phyloP scores from a whole-genome alignment of 1,140 invertebrate species.

The Megathymus violae region DNA sequence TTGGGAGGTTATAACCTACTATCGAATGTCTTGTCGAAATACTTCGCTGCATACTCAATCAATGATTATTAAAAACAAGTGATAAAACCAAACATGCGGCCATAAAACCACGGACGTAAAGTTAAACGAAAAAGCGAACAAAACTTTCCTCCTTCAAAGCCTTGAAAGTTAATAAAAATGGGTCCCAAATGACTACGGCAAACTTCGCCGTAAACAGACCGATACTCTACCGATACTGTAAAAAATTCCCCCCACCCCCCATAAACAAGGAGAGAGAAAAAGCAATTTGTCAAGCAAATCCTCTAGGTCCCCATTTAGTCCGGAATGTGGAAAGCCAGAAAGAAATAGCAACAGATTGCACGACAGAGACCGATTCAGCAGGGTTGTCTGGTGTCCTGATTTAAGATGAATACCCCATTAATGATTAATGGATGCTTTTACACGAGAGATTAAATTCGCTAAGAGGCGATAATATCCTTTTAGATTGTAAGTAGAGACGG shows the following conservation, averaged over 20 bases:
- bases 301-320: conserved; percentile 51
- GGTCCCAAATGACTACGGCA: conserved; percentile 67
- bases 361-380: conserved; percentile 38
- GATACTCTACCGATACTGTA: conserved; percentile 60
- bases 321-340: conserved; percentile 44
- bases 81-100: conserved; percentile 56
- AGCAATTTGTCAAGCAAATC: conserved; percentile 79
- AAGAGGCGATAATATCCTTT: conserved; percentile 49
- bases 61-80: conserved; percentile 35
- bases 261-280: conserved; percentile 70
- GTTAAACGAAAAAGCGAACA: conserved; percentile 50
- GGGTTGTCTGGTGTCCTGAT: conserved; percentile 49
- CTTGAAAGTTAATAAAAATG: conserved; percentile 77
- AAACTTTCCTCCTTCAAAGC: conserved; percentile 38
- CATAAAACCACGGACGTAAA: conserved; percentile 61
- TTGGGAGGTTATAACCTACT: conserved; percentile 15
- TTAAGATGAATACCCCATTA: conserved; percentile 68
- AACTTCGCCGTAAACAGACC: conserved; percentile 69
- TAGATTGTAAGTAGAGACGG: conserved; percentile 42
- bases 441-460: conserved; percentile 58
- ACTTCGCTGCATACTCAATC: conserved; percentile 33
- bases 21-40: conserved; percentile 24
- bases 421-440: conserved; percentile 62
- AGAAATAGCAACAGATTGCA: conserved; percentile 41
- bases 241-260: conserved; percentile 49